Percentiles rank a stretch among this genome's conserved stretches.
phyloP scores from a whole-genome alignment of 2,113 vertebrate species.

The Pardalotus punctatus region DNA sequence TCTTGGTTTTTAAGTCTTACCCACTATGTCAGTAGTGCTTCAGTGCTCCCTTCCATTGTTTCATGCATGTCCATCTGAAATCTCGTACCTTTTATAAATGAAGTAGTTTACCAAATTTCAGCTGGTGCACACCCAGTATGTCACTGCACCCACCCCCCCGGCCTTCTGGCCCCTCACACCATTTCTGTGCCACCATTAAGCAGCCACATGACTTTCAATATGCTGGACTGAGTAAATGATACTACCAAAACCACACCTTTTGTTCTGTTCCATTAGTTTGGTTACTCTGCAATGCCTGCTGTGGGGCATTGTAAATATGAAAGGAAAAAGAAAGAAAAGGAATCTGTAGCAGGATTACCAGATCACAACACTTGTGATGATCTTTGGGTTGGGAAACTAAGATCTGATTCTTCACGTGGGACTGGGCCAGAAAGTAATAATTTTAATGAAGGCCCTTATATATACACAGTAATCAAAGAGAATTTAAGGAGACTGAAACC shows the following conservation, averaged over 20 bases:
- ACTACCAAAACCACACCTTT: not conserved
- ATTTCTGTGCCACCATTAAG: not conserved
- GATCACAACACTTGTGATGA: not conserved
- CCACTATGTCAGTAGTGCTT: not conserved
- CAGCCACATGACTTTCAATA: not conserved
- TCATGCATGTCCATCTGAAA: not conserved
- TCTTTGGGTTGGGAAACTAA: not conserved
- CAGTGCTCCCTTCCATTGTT: not conserved
- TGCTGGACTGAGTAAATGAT: not conserved
- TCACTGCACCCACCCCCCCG: not conserved
- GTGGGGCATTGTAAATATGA: accelerated
- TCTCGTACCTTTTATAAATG: not conserved
- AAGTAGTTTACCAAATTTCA: not conserved
- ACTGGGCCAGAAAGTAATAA: not conserved
- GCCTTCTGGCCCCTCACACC: not conserved
- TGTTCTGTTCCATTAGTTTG: not conserved
- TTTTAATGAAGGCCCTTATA: not conserved
- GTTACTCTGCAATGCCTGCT: not conserved
- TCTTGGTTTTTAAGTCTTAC: not conserved
- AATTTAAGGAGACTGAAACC: not conserved
- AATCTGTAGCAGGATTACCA: not conserved
- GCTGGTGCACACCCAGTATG: not conserved
- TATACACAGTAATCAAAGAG: not conserved
- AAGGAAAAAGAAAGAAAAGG: not conserved
- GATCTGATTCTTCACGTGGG: not conserved